Evolutionary conservation across 2,888 invertebrate genomes (phyloP), one percentile per base, ranked within the genome.

Genomic region (Agonum fuliginosum): DNA sequence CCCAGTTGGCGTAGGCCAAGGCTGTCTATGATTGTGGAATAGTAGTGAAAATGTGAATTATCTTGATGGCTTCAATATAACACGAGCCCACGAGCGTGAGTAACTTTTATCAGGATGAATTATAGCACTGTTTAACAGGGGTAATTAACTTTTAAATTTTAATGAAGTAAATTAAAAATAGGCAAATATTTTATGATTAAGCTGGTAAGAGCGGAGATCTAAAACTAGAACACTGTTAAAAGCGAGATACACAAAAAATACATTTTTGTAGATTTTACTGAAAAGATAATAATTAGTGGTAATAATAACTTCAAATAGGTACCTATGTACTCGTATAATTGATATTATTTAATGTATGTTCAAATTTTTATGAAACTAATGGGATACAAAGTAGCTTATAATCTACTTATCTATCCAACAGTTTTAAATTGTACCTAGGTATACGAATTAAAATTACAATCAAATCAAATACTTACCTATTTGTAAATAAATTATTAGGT

Each of bases 1-100:
- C 65, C 3, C 5, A 62, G 48, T 62, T 17, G 34, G 34, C 65
- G 37, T 65, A 65, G 65, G 65, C 65, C 65, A 65, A 65, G 65
- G 65, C 14, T 12, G 17, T 2, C 17, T 48, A 14, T 34, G 65
- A 65, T 37, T 37, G 37, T 10, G 12, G 17, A 48, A 48, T 48
- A 12, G 10, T 48, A 12, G 20, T 48, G 48, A 17, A 48, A 48
- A 19, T 65, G 37, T 10, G 65, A 34, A 34, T 27, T 12, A 54
- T 54, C 48, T 20, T 54, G 54, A 54, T 54, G 54, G 22, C 22
- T 37, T 54, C 54, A 24, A 54, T 54, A 24, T 22, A 22, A 54
- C 22, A 24, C 8, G 8, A 8, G 37, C n/a, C n/a, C n/a, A 54
- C 20, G 19, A 24, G 8, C 22, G 54, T 22, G 54, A 24, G 8